Conservation (phyloP, 2,888 invertebrate genomes). For the Erebia aethiops region DNA sequence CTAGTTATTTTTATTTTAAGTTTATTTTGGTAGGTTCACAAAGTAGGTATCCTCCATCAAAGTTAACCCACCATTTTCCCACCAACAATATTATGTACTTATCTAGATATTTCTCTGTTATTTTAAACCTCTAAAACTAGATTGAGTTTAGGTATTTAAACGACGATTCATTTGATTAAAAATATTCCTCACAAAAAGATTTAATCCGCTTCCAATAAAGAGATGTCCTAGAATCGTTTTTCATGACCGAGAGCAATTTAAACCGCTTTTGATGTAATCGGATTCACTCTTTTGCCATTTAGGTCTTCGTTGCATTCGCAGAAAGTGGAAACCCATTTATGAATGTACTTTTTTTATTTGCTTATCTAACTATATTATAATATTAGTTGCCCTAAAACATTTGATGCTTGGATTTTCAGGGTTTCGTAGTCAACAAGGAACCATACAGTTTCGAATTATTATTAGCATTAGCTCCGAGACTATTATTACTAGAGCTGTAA, state of each 20-base stretch:
- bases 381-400: too few relatives aligned
- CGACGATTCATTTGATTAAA: slow-evolving; percentile 5
- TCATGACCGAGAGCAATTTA: slow-evolving; percentile 62
- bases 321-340: slow-evolving; percentile 9
- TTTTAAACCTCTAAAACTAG: background rate
- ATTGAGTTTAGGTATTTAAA: background rate
- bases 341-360: background rate
- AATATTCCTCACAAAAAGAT: slow-evolving; percentile 4
- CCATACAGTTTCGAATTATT: too few relatives aligned
- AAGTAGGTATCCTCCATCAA: too few relatives aligned
- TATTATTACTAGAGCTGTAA: too few relatives aligned
- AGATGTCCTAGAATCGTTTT: slow-evolving; percentile 57
- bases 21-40: too few relatives aligned
- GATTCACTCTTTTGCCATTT: slow-evolving; percentile 37
- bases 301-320: slow-evolving; percentile 29
- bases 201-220: slow-evolving; percentile 24
- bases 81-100: too few relatives aligned
- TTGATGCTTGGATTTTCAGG: too few relatives aligned
- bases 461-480: too few relatives aligned
- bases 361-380: background rate
- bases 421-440: too few relatives aligned
- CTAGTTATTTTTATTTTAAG: too few relatives aligned
- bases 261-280: slow-evolving; percentile 66
- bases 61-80: too few relatives aligned
- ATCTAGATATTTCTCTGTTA: too few relatives aligned